phyloP scores from a whole-genome alignment of 1,140 invertebrate genomes.

The Heliconius hermathena region DNA sequence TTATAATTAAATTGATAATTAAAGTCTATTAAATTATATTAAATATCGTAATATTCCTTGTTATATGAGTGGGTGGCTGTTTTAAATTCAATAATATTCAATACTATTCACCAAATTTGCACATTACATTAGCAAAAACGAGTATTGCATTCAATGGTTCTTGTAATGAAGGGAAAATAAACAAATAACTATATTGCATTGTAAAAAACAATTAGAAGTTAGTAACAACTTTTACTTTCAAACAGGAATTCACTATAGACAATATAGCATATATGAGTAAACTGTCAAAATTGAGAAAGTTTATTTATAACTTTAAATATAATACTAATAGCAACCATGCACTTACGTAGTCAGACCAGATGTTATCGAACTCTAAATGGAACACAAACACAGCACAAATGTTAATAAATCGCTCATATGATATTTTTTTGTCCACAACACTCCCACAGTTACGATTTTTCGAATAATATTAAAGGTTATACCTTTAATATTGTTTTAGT shows the following conservation, averaged over 20 bases:
- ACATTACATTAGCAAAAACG: no score
- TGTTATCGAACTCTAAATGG: conserved; percentile 62
- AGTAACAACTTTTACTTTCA: conserved; percentile 25
- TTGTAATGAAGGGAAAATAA: neutral
- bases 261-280: conserved; percentile 1
- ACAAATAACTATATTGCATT: neutral
- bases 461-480: neutral
- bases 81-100: no score
- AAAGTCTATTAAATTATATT: no score
- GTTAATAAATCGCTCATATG: conserved; percentile 38
- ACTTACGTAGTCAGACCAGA: conserved; percentile 2
- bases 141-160: no score
- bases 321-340: neutral
- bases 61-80: neutral
- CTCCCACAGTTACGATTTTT: neutral
- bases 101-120: no score
- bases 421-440: conserved; percentile 26
- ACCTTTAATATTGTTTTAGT: neutral
- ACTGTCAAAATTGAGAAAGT: conserved; percentile 24
- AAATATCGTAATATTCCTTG: no score
- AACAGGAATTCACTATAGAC: conserved; percentile 21
- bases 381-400: conserved; percentile 47
- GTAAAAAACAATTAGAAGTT: neutral
- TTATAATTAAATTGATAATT: no score
- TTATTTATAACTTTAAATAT: neutral